Conservation (phyloP, 2,113 vertebrate species). For the Colistium nudipinnis region DNA sequence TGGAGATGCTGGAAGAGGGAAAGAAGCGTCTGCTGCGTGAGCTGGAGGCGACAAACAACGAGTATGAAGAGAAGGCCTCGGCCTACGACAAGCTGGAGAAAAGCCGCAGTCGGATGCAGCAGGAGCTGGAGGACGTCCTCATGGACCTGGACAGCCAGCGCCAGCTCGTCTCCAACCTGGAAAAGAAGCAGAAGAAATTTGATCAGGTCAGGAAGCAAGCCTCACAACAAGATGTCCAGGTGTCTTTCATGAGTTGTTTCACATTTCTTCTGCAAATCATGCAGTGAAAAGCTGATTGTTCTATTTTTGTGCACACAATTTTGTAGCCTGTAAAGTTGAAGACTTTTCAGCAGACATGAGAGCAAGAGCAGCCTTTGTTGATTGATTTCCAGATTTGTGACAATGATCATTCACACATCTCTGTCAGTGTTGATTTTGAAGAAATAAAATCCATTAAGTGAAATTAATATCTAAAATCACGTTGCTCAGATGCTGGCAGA, state of each 20-base stretch:
- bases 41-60: slow-evolving; percentile 85
- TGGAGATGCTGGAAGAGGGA: slow-evolving; percentile 90
- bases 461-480: neutral
- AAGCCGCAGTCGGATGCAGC: slow-evolving; percentile 90
- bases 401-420: too few relatives aligned
- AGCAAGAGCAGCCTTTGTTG: too few relatives aligned
- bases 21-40: slow-evolving; percentile 92
- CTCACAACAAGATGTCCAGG: too few relatives aligned
- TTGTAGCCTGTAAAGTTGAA: too few relatives aligned
- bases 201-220: slow-evolving; percentile 90
- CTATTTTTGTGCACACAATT: too few relatives aligned
- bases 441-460: neutral
- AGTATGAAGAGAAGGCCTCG: slow-evolving; percentile 91
- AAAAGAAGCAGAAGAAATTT: slow-evolving; percentile 98
- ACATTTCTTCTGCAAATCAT: too few relatives aligned
- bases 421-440: neutral
- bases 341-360: too few relatives aligned
- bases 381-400: too few relatives aligned
- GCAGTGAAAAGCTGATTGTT: too few relatives aligned
- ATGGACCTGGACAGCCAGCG: slow-evolving; percentile 92
- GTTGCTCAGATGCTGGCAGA: slow-evolving; percentile 88
- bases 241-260: too few relatives aligned
- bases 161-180: slow-evolving; percentile 92
- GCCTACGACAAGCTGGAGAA: slow-evolving; percentile 95
- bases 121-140: slow-evolving; percentile 92